Conservation (phyloP, 2,113 vertebrate species). For the Mellivora capensis region DNA sequence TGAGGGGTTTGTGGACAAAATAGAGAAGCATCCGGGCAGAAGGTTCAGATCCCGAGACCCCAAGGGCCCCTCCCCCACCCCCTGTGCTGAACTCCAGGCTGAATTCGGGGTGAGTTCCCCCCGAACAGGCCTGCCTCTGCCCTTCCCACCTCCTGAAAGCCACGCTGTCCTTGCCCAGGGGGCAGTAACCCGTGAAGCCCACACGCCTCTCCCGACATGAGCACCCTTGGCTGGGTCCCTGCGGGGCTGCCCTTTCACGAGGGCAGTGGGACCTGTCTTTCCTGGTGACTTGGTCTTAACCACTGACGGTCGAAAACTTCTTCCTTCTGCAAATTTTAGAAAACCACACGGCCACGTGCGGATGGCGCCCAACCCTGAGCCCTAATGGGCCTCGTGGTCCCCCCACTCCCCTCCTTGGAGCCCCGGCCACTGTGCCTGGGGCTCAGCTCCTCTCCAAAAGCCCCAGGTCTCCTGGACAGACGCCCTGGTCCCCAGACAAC, state of each 20-base stretch:
- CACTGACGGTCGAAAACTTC: fast-evolving
- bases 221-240: neutral
- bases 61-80: too few relatives aligned
- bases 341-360: too few relatives aligned
- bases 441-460: neutral
- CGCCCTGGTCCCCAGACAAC: fast-evolving
- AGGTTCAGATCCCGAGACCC: neutral
- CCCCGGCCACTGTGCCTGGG: fast-evolving
- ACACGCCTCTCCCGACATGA: neutral
- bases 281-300: neutral
- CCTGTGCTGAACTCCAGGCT: too few relatives aligned
- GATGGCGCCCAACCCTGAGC: neutral
- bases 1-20: too few relatives aligned
- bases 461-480: fast-evolving
- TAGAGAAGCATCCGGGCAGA: too few relatives aligned
- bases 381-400: neutral
- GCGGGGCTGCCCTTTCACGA: fast-evolving
- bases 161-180: neutral
- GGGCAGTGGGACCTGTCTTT: neutral
- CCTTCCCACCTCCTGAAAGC: neutral
- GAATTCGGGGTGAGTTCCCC: too few relatives aligned
- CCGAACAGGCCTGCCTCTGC: fast-evolving
- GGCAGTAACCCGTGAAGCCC: neutral
- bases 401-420: neutral
- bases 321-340: neutral